Base-by-base conservation (phyloP, 2,113 vertebrate genomes). In the Vulpes vulpes region DNA sequence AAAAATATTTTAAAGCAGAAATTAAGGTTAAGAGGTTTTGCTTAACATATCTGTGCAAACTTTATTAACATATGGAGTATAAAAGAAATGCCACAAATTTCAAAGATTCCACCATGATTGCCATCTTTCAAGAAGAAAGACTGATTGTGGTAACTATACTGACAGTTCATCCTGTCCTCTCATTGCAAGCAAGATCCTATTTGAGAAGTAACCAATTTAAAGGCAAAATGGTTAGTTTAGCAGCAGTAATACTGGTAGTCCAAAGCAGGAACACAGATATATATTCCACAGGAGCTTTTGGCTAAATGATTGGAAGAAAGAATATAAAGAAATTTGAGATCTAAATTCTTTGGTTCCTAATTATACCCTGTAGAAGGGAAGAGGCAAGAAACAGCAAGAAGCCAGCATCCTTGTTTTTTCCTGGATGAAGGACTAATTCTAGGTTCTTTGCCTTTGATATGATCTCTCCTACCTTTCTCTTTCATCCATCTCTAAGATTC, bases 81-180 rank as follows among this genome's bases (percentile, higher is more conserved):
- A 94, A 96, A 94, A 85, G 43, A 93, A 90, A 84, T 79, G n/a
- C 27, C 51, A 80, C 12, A 35, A 81, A 91, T 73, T 91, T n/a
- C n/a, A 86, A 80, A 86, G 55, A 86, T 85, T 73, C 38, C 43
- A 69, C 23, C 4, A 78, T 11, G 5, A 64, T 91, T 81, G 87
- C 53, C 53, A 80, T 71, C 60, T 86, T 96, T 85, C 51, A 85
- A 91, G 85, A 93, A 38, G 85, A 74, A 88, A 88, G 64, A 5
- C 80, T 79, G 38, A 83, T 22, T 80, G 17, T 80, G 30, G 53
- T 59, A 91, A 69, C 62, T 69, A 93, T 30, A 73, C 43, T 73
- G 73, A 64, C 9, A 74, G 16, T 86, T 64, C 53, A 73, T 86
- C 22, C 43, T 64, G 43, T 85, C 90, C 32, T 27, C 32, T 90